phyloP scores from a whole-genome alignment of 2,888 invertebrate species.

The Cryptops parisi region DNA sequence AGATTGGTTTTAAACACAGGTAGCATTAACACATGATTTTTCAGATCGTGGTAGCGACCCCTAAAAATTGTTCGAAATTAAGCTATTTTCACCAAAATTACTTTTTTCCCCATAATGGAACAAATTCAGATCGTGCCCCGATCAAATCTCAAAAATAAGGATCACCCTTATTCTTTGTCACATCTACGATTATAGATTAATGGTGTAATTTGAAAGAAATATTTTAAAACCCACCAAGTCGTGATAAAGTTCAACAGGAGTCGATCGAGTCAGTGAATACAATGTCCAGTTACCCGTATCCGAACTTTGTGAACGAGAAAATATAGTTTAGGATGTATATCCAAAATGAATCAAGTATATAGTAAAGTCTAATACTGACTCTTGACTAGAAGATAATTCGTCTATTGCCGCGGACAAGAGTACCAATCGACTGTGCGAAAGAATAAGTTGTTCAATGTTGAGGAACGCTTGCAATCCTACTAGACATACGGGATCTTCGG shows the following conservation, averaged over 20 bases:
- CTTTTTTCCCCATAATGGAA: too few species aligned
- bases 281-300: slow-evolving; percentile 44
- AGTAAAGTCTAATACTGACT: slow-evolving; percentile 17
- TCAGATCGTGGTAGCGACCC: too few species aligned
- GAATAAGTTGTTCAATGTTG: slow-evolving; percentile 35
- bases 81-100: too few species aligned
- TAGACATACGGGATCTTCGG: slow-evolving; percentile 47
- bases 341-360: neutral
- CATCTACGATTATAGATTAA: too few species aligned
- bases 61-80: too few species aligned
- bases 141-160: too few species aligned
- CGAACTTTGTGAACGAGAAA: slow-evolving; percentile 3
- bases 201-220: slow-evolving; percentile 2
- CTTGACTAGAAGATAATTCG: slow-evolving; percentile 19
- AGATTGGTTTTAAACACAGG: too few species aligned
- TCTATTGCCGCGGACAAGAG: slow-evolving; percentile 24
- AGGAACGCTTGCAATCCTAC: slow-evolving; percentile 53
- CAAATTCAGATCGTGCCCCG: too few species aligned
- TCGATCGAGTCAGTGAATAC: slow-evolving; percentile 53
- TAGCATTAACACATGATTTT: too few species aligned
- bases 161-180: too few species aligned
- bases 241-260: slow-evolving; percentile 46
- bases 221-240: slow-evolving; percentile 41
- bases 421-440: slow-evolving; percentile 25
- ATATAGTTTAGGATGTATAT: neutral